Evolutionary conservation across 1,140 invertebrate genomes (phyloP), one percentile per base, ranked within the genome.

Genomic region (Halyomorpha halys): DNA sequence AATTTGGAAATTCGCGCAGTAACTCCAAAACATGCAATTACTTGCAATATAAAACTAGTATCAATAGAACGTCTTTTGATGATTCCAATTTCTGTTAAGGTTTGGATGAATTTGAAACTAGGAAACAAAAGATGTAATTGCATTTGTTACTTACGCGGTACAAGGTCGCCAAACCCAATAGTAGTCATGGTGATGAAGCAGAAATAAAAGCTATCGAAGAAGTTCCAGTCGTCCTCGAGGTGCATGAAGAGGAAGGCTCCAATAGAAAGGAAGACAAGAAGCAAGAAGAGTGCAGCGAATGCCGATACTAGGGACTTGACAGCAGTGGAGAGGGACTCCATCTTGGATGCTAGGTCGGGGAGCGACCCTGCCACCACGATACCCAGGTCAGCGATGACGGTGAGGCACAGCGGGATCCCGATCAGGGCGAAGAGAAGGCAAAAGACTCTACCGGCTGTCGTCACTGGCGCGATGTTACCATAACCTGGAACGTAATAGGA

Each of bases 141-240:
- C n/a, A n/a, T n/a, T n/a, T n/a, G 21, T 11, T 21, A 79, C 80
- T 83, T 79, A 89, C 90, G 88, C 70, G 91, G 92, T 47, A 94
- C 90, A 21, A 93, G 79, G 77, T 95, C 91, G 34, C 91, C 91
- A 70, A 96, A 93, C 18, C 92, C 92, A 68, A 94, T 94, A 0
- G 92, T 95, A 0, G 91, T 93, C 89, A 95, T 92, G 0, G 92
- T 94, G 56, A 95, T 90, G 71, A 95, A 95, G 71, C 90, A 93
- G 71, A 94, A 95, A 75, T 95, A 95, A 73, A 94, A 94, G 18
- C 90, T 89, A 69, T 95, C 91, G 69, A 93, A 91, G 75, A 94
- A 94, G 3, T 80, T 83, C 92, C 92, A 95, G 51, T 90, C 86
- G 65, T 89, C 83, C 71, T 91, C 89, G 85, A 87, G 89, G 63